Evolutionary conservation across 2,797 vertebrate species (phyloP), one percentile per base, ranked within the genome.

Genomic region (Sebastes vulpes): DNA sequence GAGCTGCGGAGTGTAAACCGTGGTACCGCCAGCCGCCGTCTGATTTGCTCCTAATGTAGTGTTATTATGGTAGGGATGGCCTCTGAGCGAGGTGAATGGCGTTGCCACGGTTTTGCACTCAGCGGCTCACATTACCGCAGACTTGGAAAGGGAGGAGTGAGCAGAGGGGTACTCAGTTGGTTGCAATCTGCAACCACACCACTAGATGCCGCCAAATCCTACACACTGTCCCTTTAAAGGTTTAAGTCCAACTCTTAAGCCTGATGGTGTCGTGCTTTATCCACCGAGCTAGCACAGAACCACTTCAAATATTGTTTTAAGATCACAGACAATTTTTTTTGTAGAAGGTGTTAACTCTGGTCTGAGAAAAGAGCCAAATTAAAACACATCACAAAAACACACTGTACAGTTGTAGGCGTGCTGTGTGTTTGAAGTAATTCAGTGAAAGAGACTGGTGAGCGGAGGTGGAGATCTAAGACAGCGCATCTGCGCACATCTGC

Each of bases 401-500:
- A 31, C 29, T 46, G 67, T 81, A 20, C 53, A 32, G 46, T 35
- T 70, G 75, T 61, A 10, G 63, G 61, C 10, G 25, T 42, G 64
- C 48, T 56, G 64, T 54, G 32, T 50, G 12, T 80, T 77, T 88
- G 82, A 86, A 81, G 77, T 21, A 54, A 68, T 69, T 69, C 60
- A 61, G 29, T 60, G 65, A 56, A 67, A 85, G 84, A 67, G 53
- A 21, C 20, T 69, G 56, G 63, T 66, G 78, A 88, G 80, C 9
- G 7, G 72, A 76, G 77, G 86, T 75, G 81, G 82, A 67, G 83
- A 87, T 90, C 77, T 84, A 58, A 93, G 79, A 79, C 81, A 28
- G 76, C 21, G 61, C 83, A 42, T 92, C 80, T 87, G 86, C 82
- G 91, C 88, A 88, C 89, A 90, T 90, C 77, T 91, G 88, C 86